phyloP scores from a whole-genome alignment of 2,888 invertebrate species.

The Drosophila aldrichi region DNA sequence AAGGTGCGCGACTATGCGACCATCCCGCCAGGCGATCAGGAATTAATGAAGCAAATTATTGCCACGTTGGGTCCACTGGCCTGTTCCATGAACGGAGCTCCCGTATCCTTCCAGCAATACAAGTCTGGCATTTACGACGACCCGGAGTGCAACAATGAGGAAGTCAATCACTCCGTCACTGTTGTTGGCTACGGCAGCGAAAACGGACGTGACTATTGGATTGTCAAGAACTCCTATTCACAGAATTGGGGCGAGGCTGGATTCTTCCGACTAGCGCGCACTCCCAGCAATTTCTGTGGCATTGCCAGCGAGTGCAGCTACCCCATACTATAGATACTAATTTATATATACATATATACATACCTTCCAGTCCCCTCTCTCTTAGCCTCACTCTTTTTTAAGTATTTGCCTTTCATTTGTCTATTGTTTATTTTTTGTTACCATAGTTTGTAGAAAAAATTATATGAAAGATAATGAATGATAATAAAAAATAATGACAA shows the following conservation, averaged over 20 bases:
- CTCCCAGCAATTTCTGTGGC: slow-evolving; percentile 83
- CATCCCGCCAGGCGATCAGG: slow-evolving; percentile 83
- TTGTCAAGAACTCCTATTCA: slow-evolving; percentile 84
- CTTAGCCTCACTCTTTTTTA: not conserved
- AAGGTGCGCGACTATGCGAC: slow-evolving; percentile 83
- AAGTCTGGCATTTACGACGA: slow-evolving; percentile 83
- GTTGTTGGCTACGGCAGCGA: slow-evolving; percentile 84
- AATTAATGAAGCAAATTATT: slow-evolving; percentile 83
- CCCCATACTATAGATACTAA: slow-evolving; percentile 79
- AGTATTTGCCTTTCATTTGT: slow-evolving; percentile 22
- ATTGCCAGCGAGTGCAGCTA: slow-evolving; percentile 84
- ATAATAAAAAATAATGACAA: not conserved
- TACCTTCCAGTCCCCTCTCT: not conserved
- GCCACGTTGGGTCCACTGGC: slow-evolving; percentile 83
- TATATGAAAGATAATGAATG: not conserved
- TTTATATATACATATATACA: not conserved
- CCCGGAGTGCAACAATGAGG: slow-evolving; percentile 80
- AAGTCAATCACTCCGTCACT: slow-evolving; percentile 83
- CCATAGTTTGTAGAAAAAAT: slow-evolving; percentile 43
- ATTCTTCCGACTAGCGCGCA: slow-evolving; percentile 82
- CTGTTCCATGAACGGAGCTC: slow-evolving; percentile 81
- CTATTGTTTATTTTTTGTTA: slow-evolving; percentile 49
- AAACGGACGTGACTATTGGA: slow-evolving; percentile 84
- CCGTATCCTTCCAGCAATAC: slow-evolving; percentile 82
- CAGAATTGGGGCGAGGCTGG: slow-evolving; percentile 84